Base-by-base conservation (phyloP, 2,113 vertebrate genomes). In the Eurypyga helias region DNA sequence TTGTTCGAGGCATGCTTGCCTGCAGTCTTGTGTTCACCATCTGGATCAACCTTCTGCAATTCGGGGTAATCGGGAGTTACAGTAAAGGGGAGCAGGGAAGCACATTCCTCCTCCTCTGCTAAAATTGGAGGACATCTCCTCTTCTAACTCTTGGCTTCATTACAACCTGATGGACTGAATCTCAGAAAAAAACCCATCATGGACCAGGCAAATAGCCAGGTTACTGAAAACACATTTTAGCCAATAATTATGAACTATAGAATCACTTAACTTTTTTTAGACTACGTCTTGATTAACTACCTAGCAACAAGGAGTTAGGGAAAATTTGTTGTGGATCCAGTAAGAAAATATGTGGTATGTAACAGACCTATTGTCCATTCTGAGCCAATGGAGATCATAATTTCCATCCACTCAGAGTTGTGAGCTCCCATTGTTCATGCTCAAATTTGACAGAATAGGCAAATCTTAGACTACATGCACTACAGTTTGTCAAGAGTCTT, bases 11-110 rank as follows among this genome's bases (percentile, higher is more conserved):
- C 87, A 82, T 54, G 84, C 91, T 92, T 95, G 96, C 94, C 90
- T 91, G 77, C 94, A 95, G 90, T 93, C 95, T 86, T 95, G 92
- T 87, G 92, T 69, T 95, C 93, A 77, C 91, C 95, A 97, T 96
- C 91, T 95, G 95, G 96, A 93, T 93, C 91, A 73, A 76, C 95
- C 90, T 95, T 94, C 90, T 96, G 95, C 79, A 95, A 81, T 52
- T 41, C 0, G 18, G 89, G 94, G 94, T 97, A 96, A 95, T 83
- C 46, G 25, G 91, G 89, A 95, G 89, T 83, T 83, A 85, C 10
- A 2, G 54, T 57, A 52, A 93, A 31, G 58, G 77, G 84, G 75
- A 60, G 71, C 89, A 85, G 93, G 87, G 79, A 93, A 76, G n/a
- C 10, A 54, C 5, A 3, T 77, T 92, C 54, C 25, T 91, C 71